Conservation (phyloP, 2,113 vertebrate genomes). For the Periophthalmodon schlosseri region DNA sequence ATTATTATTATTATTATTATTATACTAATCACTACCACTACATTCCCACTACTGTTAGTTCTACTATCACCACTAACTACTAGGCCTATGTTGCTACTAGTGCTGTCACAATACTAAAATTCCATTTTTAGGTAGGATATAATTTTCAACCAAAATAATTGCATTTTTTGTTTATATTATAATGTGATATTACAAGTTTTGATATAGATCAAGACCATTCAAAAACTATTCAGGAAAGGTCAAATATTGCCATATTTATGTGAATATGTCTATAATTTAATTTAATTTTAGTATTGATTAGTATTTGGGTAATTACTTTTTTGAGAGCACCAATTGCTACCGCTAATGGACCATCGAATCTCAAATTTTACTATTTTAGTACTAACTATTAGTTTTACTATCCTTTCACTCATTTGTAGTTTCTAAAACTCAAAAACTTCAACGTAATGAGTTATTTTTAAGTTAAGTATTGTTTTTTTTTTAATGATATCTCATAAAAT, state of each 20-base stretch:
- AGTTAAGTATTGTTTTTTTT: not conserved
- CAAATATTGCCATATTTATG: not conserved
- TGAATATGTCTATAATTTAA: not conserved
- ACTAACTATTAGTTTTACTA: too few relatives aligned
- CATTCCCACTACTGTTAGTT: not conserved
- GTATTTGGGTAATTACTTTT: too few relatives aligned
- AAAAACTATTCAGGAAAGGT: not conserved
- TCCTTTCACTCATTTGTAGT: not conserved
- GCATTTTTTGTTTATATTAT: not conserved
- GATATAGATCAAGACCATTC: not conserved
- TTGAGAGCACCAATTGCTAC: too few relatives aligned
- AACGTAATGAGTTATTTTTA: too few relatives aligned
- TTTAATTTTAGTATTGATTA: not conserved
- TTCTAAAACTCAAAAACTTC: not conserved
- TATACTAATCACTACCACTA: not conserved
- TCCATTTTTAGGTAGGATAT: too few relatives aligned
- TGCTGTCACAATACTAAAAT: too few relatives aligned
- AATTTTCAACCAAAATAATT: too few relatives aligned
- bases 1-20: not conserved
- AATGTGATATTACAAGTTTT: not conserved
- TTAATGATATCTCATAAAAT: not conserved
- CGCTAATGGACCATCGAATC: too few relatives aligned
- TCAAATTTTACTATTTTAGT: too few relatives aligned
- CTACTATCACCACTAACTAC: not conserved
- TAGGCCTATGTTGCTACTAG: too few relatives aligned